phyloP scores from a whole-genome alignment of 2,113 vertebrate genomes.

The Geococcyx californianus region DNA sequence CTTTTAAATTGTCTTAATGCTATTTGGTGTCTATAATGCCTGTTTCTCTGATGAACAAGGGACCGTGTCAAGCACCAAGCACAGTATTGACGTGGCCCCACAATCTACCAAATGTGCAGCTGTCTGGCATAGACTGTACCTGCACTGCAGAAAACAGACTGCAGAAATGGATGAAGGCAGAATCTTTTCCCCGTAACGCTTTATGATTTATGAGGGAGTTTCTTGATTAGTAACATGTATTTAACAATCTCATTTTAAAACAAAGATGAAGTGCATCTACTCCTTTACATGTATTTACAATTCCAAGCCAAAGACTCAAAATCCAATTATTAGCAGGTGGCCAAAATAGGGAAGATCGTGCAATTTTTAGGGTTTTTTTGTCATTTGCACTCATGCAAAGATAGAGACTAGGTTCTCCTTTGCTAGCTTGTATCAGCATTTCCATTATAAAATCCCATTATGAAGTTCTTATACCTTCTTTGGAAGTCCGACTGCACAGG shows the following conservation, averaged over 20 bases:
- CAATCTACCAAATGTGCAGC: neutral
- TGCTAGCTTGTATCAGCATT: neutral
- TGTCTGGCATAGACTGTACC: neutral
- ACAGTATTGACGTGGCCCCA: neutral
- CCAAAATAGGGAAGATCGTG: neutral
- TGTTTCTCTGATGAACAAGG: neutral
- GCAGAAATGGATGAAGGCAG: neutral
- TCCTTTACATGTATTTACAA: neutral
- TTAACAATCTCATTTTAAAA: neutral
- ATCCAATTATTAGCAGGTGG: neutral
- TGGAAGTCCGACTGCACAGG: neutral
- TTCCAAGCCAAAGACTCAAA: neutral
- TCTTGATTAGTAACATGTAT: neutral
- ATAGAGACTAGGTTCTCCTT: neutral
- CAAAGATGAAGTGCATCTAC: neutral
- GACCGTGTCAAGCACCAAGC: neutral
- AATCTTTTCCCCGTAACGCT: neutral
- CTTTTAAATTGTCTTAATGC: neutral
- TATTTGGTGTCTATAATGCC: neutral
- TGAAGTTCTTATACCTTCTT: neutral
- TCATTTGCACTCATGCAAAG: neutral
- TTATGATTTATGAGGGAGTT: neutral
- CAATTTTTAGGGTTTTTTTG: neutral
- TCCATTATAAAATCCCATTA: conserved; percentile 9
- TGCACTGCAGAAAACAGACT: conserved; percentile 19